A percentile compares a stretch with the other conserved stretches of the same genome.
These are phyloP conservation scores for Capitulum mitella DNA, from an alignment of 2,888 invertebrate species.

Conservation along the genomic window DNA sequence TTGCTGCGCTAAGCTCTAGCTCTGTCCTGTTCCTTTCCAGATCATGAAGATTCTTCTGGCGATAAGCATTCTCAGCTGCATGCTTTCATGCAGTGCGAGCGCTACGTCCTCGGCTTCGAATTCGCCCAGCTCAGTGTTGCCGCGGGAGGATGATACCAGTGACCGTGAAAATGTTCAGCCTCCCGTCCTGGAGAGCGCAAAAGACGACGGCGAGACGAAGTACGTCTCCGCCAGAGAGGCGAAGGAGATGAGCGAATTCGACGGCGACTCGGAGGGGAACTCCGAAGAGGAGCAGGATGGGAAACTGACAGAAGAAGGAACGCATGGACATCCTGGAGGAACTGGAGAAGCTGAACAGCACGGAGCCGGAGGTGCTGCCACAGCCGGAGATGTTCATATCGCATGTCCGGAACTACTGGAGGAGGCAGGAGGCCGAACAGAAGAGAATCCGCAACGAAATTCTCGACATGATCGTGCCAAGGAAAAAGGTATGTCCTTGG, in stretches of 20 bases:
- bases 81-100: neutral
- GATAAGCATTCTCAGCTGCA: neutral
- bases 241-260: neutral
- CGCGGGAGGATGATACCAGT: neutral
- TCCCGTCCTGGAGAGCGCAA: neutral
- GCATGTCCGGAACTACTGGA: slow-evolving; percentile 17
- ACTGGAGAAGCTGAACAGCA: neutral
- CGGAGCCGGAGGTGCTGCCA: slow-evolving; percentile 2
- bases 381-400: slow-evolving; percentile 15
- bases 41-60: neutral
- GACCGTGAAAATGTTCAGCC: neutral
- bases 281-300: neutral
- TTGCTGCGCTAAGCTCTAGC: neutral
- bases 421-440: neutral
- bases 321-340: neutral
- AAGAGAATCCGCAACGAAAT: neutral
- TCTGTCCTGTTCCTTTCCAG: neutral
- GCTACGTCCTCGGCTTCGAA: neutral
- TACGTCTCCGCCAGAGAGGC: neutral
- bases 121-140: neutral
- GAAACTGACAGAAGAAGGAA: neutral
- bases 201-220: neutral
- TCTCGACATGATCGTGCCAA: neutral
- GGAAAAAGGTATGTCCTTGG: neutral
- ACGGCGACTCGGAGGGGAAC: neutral